A percentile compares a stretch with the other conserved stretches of the same genome.
phyloP scores from a whole-genome alignment of 2,888 invertebrate genomes.

The Ichneumoninae sp. region DNA sequence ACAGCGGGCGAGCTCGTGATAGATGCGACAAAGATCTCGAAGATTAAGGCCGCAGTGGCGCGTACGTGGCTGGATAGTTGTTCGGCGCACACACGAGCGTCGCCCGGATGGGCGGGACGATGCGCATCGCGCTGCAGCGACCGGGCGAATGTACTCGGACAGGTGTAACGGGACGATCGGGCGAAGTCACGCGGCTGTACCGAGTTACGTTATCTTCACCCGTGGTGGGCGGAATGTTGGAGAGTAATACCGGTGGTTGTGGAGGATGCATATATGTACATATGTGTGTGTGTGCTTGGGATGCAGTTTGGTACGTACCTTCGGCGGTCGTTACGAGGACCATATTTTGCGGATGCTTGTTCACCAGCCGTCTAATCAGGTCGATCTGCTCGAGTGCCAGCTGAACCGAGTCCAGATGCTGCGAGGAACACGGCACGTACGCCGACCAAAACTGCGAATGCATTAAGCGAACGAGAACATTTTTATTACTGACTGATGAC shows the following conservation, averaged over 20 bases:
- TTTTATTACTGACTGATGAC: not conserved
- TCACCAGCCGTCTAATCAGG: slow-evolving; percentile 86
- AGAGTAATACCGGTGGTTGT: not conserved
- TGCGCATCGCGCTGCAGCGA: slow-evolving; percentile 22
- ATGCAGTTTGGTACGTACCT: slow-evolving; percentile 76
- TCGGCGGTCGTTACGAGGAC: slow-evolving; percentile 84
- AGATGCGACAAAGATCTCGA: slow-evolving; percentile 56
- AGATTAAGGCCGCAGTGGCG: slow-evolving; percentile 48
- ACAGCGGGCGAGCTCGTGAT: slow-evolving; percentile 38
- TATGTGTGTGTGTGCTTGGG: not conserved
- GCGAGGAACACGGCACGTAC: slow-evolving; percentile 86
- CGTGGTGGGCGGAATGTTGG: not conserved
- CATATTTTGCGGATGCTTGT: slow-evolving; percentile 84
- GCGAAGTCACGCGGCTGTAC: slow-evolving; percentile 23
- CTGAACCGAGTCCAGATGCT: slow-evolving; percentile 86
- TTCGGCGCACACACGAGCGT: slow-evolving; percentile 1
- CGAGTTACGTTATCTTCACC: slow-evolving; percentile 27
- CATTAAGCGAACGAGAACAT: slow-evolving; percentile 41
- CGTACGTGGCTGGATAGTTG: slow-evolving; percentile 30
- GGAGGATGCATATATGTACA: slow-evolving; percentile 5
- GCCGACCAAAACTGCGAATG: slow-evolving; percentile 87
- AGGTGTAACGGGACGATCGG: slow-evolving; percentile 53
- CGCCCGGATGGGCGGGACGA: not conserved
- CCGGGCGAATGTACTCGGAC: slow-evolving; percentile 23
- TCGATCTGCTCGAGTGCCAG: slow-evolving; percentile 87